Percentiles rank a stretch among this genome's conserved stretches.
Conservation (phyloP, 2,113 vertebrate species). For the Verasper variegatus region DNA sequence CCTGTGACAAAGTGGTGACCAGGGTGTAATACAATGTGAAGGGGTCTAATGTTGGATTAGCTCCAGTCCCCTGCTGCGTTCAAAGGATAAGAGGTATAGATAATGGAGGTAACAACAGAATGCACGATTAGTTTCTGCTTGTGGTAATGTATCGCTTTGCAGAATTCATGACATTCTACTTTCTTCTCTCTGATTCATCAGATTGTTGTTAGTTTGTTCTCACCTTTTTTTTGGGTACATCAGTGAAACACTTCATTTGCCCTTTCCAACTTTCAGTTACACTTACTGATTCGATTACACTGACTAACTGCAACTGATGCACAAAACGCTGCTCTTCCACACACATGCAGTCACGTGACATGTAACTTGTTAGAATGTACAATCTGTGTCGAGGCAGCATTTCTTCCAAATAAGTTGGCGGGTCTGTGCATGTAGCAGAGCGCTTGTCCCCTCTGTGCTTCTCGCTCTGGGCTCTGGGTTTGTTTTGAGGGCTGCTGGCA, state of each 20-base stretch:
- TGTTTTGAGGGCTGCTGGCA: slow-evolving; percentile 43
- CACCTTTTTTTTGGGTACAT: too few species aligned
- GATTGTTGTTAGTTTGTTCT: too few species aligned
- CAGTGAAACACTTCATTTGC: background rate
- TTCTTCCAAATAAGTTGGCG: slow-evolving; percentile 2
- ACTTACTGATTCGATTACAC: background rate
- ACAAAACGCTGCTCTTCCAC: background rate
- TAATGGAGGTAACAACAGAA: too few species aligned
- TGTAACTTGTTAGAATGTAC: background rate
- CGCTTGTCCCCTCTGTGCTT: background rate
- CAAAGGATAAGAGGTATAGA: background rate
- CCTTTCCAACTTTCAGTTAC: background rate
- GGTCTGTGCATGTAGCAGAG: background rate
- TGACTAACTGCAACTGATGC: slow-evolving; percentile 3
- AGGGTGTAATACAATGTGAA: background rate
- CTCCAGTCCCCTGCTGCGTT: background rate
- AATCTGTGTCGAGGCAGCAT: slow-evolving; percentile 23
- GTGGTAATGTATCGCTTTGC: too few species aligned
- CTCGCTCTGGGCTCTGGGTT: slow-evolving; percentile 34
- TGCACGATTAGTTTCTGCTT: too few species aligned
- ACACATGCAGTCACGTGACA: background rate
- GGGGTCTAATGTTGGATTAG: background rate
- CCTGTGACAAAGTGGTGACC: background rate
- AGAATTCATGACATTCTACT: too few species aligned
- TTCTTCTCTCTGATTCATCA: too few species aligned